phyloP scores from a whole-genome alignment of 1,140 invertebrate genomes.

The Gerris buenoi region DNA sequence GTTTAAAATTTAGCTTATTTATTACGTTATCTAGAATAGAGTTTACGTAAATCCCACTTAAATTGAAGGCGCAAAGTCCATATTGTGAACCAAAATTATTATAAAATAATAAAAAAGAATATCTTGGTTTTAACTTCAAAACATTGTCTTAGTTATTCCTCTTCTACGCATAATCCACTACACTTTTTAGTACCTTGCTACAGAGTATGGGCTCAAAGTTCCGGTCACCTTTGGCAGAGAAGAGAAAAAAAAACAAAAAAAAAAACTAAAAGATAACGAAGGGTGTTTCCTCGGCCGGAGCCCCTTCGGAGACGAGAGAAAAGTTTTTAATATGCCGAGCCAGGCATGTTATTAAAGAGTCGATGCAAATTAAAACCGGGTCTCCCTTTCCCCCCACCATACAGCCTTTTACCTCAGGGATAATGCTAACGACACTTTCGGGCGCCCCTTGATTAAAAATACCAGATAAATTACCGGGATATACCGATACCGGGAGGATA shows the following conservation, averaged over 20 bases:
- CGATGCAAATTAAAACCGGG: conserved; percentile 2
- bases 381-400: not conserved
- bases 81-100: too few relatives aligned
- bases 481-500: conserved; percentile 2
- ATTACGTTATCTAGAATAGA: too few relatives aligned
- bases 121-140: too few relatives aligned
- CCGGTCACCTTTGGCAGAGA: too few relatives aligned
- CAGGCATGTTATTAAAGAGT: conserved; percentile 5
- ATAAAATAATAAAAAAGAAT: too few relatives aligned
- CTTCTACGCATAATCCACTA: too few relatives aligned
- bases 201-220: too few relatives aligned
- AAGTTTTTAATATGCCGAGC: conserved; percentile 4
- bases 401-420: not conserved
- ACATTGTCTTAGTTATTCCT: too few relatives aligned
- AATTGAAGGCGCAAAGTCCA: too few relatives aligned
- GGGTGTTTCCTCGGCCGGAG: not conserved
- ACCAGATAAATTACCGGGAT: conserved; percentile 5
- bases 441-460: conserved; percentile 2
- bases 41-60: too few relatives aligned
- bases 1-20: too few relatives aligned
- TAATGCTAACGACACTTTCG: conserved; percentile 5
- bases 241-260: not conserved
- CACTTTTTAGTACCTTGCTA: too few relatives aligned
- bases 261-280: not conserved
- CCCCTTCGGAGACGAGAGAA: not conserved